These are phyloP conservation scores for Protonemura montana DNA, from an alignment of 2,888 invertebrate species.

Conservation along the genomic window DNA sequence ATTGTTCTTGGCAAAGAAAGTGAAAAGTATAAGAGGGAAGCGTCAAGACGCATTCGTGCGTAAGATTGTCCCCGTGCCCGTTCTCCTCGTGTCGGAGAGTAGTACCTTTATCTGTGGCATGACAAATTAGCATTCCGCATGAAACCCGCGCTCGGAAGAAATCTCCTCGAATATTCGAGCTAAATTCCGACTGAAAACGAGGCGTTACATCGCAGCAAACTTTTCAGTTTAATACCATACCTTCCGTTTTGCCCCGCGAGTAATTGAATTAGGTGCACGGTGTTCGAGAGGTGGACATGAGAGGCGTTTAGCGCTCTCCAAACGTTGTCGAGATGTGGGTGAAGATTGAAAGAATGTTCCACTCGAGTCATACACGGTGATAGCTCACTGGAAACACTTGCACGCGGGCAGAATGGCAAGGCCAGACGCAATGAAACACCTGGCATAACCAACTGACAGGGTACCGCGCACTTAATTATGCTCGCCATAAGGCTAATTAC, in stretches of 20 bases:
- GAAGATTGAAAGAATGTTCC: too few relatives aligned
- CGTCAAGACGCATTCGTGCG: neutral
- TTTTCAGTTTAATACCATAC: neutral
- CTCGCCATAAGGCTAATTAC: neutral
- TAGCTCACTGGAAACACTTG: too few relatives aligned
- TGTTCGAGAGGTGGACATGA: neutral
- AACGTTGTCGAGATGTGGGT: neutral
- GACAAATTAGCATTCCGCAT: slow-evolving; percentile 4
- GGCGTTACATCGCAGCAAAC: too few relatives aligned
- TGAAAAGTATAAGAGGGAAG: neutral
- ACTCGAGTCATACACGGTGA: too few relatives aligned
- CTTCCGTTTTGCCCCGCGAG: neutral
- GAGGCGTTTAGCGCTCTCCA: neutral
- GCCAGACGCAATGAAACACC: too few relatives aligned
- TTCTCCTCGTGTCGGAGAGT: neutral
- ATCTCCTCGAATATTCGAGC: neutral
- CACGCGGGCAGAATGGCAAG: neutral
- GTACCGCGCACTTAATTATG: neutral
- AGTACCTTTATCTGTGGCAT: neutral
- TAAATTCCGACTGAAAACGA: neutral
- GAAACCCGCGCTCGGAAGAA: neutral
- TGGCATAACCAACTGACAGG: neutral
- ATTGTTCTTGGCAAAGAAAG: slow-evolving; percentile 3
- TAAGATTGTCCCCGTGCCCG: neutral
- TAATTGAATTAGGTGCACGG: neutral